These are phyloP conservation scores for Heterodera schachtii DNA, from an alignment of 1,140 invertebrate species.

Conservation along the genomic window DNA sequence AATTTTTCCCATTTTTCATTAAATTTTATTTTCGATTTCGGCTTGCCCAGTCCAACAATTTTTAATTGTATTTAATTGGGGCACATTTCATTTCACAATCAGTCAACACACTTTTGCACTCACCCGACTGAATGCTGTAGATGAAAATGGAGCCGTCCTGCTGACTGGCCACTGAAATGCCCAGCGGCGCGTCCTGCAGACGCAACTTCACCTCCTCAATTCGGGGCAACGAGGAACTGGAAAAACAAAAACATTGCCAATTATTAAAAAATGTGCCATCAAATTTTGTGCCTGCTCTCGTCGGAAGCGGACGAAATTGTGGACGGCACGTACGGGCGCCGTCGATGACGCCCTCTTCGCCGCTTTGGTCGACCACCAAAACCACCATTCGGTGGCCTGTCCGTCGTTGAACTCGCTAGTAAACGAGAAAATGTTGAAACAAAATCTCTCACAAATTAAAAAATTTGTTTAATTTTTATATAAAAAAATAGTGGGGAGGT, in stretches of 20 bases:
- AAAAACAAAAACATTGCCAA: slow-evolving; percentile 25
- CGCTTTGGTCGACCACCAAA: slow-evolving; percentile 8
- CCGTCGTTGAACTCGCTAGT: slow-evolving; percentile 4
- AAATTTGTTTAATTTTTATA: too few species aligned
- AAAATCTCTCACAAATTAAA: not conserved
- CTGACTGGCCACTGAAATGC: slow-evolving; percentile 54
- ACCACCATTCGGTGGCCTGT: not conserved
- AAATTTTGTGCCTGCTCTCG: slow-evolving; percentile 54
- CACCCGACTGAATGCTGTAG: slow-evolving; percentile 45
- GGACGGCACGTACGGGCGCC: slow-evolving; percentile 56
- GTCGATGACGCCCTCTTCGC: slow-evolving; percentile 42
- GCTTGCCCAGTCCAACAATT: too few species aligned
- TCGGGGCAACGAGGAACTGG: slow-evolving; percentile 51
- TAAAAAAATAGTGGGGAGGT: too few species aligned
- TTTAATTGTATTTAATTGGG: too few species aligned
- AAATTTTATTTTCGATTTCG: too few species aligned
- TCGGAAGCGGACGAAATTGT: slow-evolving; percentile 61
- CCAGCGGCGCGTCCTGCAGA: slow-evolving; percentile 49
- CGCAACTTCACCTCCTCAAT: slow-evolving; percentile 52
- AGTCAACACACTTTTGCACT: too few species aligned
- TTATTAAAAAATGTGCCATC: not conserved
- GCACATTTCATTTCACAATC: too few species aligned
- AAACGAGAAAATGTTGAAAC: not conserved
- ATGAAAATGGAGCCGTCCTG: slow-evolving; percentile 63
- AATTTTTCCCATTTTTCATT: too few species aligned